Base-by-base conservation (phyloP, 2,113 vertebrate genomes). In the Rhizomys pruinosus region DNA sequence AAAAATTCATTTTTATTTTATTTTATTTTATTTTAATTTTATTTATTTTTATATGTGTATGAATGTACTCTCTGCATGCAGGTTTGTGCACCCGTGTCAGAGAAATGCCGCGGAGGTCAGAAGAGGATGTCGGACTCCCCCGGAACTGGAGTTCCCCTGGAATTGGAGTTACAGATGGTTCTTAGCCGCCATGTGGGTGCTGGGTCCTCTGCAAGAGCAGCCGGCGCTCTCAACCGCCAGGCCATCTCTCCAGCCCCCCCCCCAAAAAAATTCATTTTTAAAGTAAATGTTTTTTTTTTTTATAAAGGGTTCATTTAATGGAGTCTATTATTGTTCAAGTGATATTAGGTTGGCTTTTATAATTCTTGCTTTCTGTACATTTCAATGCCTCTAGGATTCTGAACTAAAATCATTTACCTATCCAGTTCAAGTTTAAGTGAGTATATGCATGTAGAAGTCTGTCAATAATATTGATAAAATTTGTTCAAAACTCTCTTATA, bases 261-360 rank as follows among this genome's bases (percentile, higher is more conserved):
- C 81, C 71, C 76, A 94, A 87, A 61, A 92, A 96, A 96, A 92
- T 69, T 55, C 2, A 16, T 96, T 97, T 91, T 44, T 47, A 93
- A 97, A 97, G 86, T 82, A 64, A 63, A 94, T 12, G 16, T 93
- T 93, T 84, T 82, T 32, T 20, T 55, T 55, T 61, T 39, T 61
- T 94, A 78, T 74, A 84, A 73, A 57, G n/a, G 15, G 34, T 94
- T 4, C 4, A 89, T 94, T 89, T 91, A 87, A 87, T 90, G 11
- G 92, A 77, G 12, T 16, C 76, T 25, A 64, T 57, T 87, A 87
- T 89, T 63, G 86, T 81, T 7, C 12, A 47, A n/a, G n/a, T n/a
- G n/a, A n/a, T 69, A 52, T 87, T 85, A 89, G 68, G 84, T 39
- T 91, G 7, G 2, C n/a, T n/a, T 47, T 87, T 80, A 73, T 79